Conservation (phyloP, 35 echinoderm and acorn worm genomes). For the Amphiura filiformis region DNA sequence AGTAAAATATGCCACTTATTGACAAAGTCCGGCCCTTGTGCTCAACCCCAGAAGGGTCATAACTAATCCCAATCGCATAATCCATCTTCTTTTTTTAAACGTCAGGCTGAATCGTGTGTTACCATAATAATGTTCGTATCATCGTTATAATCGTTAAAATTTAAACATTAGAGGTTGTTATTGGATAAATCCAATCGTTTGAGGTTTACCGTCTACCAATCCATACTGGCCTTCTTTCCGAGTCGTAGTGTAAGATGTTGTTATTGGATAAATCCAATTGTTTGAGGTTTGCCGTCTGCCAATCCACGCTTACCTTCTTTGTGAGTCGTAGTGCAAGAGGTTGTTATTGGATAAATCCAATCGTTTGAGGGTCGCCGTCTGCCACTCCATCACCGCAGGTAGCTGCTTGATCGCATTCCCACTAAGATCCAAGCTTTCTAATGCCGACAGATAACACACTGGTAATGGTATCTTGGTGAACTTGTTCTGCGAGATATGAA, state of each 20-base stretch:
- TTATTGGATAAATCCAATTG: conserved; percentile 33
- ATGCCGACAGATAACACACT: conserved; percentile 43
- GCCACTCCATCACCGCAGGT: conserved; percentile 28
- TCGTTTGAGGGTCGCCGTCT: conserved; percentile 27
- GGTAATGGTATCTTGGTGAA: conserved; percentile 39
- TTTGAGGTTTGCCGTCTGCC: conserved; percentile 38
- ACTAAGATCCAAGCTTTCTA: conserved; percentile 28
- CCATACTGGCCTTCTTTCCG: not conserved
- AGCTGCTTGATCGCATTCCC: conserved; percentile 43
- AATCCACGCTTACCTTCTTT: not conserved
- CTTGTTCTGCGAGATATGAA: conserved; percentile 39
- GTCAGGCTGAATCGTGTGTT: too few relatives aligned
- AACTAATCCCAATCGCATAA: too few relatives aligned
- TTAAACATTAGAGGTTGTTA: too few relatives aligned
- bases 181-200: too few relatives aligned
- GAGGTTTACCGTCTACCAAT: too few relatives aligned
- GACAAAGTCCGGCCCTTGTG: too few relatives aligned
- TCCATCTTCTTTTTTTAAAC: too few relatives aligned
- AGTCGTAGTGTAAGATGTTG: conserved; percentile 2
- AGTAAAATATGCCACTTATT: too few relatives aligned
- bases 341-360: conserved; percentile 35
- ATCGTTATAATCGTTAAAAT: too few relatives aligned
- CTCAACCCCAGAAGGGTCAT: too few relatives aligned
- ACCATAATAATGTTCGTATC: too few relatives aligned
- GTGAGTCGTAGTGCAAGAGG: not conserved